A percentile compares a stretch with the other conserved stretches of the same genome.
phyloP scores from a whole-genome alignment of 2,888 invertebrate genomes.

The Drosophila cracens region DNA sequence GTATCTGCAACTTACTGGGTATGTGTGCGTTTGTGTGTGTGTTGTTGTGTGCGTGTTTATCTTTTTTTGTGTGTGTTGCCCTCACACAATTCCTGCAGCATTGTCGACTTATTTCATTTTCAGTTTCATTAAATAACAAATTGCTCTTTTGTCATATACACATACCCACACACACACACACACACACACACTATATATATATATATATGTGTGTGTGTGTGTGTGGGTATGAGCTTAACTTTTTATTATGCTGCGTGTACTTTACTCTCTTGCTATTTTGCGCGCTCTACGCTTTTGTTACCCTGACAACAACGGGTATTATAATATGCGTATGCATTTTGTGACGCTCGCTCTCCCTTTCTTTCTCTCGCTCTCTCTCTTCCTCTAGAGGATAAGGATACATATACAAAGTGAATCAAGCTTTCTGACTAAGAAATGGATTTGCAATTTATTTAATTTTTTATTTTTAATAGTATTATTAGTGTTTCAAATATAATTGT shows the following conservation, averaged over 20 bases:
- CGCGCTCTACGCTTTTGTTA: not conserved
- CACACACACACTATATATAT: not conserved
- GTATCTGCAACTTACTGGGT: constrained; percentile 14
- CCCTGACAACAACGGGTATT: constrained; percentile 9
- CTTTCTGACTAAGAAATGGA: too few relatives aligned
- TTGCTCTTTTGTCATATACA: constrained; percentile 67
- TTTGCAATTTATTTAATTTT: too few relatives aligned
- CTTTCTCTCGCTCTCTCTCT: not conserved
- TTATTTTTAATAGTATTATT: not conserved
- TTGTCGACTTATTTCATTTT: constrained; percentile 74
- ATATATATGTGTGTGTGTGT: constrained; percentile 18
- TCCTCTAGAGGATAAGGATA: not conserved
- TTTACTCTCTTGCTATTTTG: constrained; percentile 34
- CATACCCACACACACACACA: not conserved
- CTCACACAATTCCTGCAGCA: constrained; percentile 52
- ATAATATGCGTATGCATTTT: not conserved
- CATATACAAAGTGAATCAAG: not conserved
- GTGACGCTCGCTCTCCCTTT: not conserved
- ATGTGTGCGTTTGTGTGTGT: not conserved
- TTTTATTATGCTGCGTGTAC: constrained; percentile 63
- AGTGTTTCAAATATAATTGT: not conserved
- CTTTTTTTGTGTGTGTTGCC: constrained; percentile 17
- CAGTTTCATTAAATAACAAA: constrained; percentile 80
- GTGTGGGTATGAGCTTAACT: constrained; percentile 55
- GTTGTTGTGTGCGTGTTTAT: constrained; percentile 15